Percentiles rank a stretch among this genome's conserved stretches.
phyloP scores from a whole-genome alignment of 2,888 invertebrate species.

The Epinotia brunnichana region DNA sequence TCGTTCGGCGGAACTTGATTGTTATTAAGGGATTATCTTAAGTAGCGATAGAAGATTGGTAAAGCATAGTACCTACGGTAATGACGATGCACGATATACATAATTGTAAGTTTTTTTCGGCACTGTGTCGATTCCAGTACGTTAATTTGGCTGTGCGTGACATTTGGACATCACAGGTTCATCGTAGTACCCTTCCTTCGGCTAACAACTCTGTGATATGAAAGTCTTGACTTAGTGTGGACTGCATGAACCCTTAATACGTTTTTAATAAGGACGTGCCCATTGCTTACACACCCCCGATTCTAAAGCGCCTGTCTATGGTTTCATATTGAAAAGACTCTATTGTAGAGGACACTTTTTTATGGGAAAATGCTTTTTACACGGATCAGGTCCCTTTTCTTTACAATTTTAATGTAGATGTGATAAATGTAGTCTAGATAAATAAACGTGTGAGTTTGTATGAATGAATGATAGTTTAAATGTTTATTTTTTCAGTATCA shows the following conservation, averaged over 20 bases:
- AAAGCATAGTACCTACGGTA: too few species aligned
- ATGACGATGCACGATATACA: too few species aligned
- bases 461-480: neutral
- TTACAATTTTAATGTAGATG: slow-evolving; percentile 6
- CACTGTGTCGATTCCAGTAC: neutral
- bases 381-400: neutral
- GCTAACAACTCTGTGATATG: neutral
- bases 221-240: neutral
- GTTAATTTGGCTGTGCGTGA: neutral
- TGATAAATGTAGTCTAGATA: neutral
- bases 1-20: too few species aligned
- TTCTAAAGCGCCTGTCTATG: slow-evolving; percentile 8
- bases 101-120: too few species aligned
- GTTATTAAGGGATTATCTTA: too few species aligned
- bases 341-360: neutral
- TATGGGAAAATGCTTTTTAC: neutral
- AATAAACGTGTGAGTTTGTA: neutral
- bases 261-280: too few species aligned
- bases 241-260: too few species aligned
- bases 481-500: neutral
- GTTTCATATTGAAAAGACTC: slow-evolving; percentile 12
- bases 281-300: neutral
- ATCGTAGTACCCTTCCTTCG: neutral
- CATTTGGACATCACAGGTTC: neutral
- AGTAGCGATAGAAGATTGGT: too few species aligned